phyloP scores from a whole-genome alignment of 2,888 invertebrate genomes.

The Thymelicus acteon region DNA sequence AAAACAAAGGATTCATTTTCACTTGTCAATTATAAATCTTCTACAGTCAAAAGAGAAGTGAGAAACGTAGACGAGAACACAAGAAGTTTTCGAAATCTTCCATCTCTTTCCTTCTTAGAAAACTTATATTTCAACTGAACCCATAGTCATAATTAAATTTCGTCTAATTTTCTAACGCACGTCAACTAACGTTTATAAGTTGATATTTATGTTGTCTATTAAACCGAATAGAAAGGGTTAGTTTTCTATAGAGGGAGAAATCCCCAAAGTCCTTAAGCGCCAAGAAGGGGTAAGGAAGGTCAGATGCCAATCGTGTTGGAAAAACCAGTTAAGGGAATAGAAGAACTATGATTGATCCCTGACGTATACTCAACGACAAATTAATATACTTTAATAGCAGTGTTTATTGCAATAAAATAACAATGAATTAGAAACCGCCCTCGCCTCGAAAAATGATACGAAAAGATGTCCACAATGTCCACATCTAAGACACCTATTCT shows the following conservation, averaged over 20 bases:
- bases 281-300: conserved; percentile 12
- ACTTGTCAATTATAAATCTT: no score
- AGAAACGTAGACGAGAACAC: no score
- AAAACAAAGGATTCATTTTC: no score
- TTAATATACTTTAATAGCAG: neutral
- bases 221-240: conserved; percentile 25
- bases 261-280: neutral
- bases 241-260: conserved; percentile 6
- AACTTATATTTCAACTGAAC: neutral
- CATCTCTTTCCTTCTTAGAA: no score
- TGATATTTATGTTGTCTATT: conserved; percentile 20
- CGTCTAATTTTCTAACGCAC: conserved; percentile 1
- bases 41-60: no score
- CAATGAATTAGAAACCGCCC: no score
- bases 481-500: no score
- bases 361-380: neutral
- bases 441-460: no score
- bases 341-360: conserved; percentile 12
- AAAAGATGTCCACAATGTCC: no score
- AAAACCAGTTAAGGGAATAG: conserved; percentile 21
- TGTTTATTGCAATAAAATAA: neutral
- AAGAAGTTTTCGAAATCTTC: no score
- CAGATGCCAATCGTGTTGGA: conserved; percentile 20
- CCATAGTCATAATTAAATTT: neutral
- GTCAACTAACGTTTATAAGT: conserved; percentile 9